phyloP scores from a whole-genome alignment of 2,888 invertebrate genomes.

The Blomia tropicalis region DNA sequence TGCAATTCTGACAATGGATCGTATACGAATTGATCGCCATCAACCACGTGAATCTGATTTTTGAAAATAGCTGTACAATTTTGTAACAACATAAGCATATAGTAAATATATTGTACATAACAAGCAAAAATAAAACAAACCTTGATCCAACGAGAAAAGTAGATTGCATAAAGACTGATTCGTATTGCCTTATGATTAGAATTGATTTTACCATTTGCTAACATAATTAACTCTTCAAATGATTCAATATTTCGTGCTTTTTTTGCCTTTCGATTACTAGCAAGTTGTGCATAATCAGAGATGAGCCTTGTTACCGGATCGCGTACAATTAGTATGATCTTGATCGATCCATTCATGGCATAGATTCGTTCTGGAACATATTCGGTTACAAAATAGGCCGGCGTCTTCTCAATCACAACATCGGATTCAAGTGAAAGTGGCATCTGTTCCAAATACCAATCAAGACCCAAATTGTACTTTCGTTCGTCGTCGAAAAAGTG shows the following conservation, averaged over 20 bases:
- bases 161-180: conserved; percentile 73
- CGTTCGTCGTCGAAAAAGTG: conserved; percentile 78
- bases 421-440: conserved; percentile 72
- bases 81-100: not conserved
- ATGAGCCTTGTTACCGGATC: conserved; percentile 90
- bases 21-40: conserved; percentile 76
- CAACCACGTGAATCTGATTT: conserved; percentile 79
- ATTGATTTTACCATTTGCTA: conserved; percentile 35
- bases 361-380: conserved; percentile 84
- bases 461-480: conserved; percentile 73
- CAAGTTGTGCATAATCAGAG: conserved; percentile 86
- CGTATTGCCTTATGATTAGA: conserved; percentile 39
- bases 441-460: conserved; percentile 91
- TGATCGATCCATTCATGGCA: conserved; percentile 81
- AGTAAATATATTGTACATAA: not conserved
- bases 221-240: conserved; percentile 36
- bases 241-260: conserved; percentile 17
- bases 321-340: conserved; percentile 76
- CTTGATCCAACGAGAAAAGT: conserved; percentile 67
- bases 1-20: conserved; percentile 74
- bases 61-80: no score
- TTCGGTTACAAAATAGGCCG: conserved; percentile 88
- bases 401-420: conserved; percentile 91
- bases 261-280: conserved; percentile 42
- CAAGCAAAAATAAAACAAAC: not conserved